A percentile compares a stretch with the other conserved stretches of the same genome.
These are phyloP conservation scores for Neuroterus valhalla DNA, from an alignment of 1,140 invertebrate species.

Conservation along the genomic window DNA sequence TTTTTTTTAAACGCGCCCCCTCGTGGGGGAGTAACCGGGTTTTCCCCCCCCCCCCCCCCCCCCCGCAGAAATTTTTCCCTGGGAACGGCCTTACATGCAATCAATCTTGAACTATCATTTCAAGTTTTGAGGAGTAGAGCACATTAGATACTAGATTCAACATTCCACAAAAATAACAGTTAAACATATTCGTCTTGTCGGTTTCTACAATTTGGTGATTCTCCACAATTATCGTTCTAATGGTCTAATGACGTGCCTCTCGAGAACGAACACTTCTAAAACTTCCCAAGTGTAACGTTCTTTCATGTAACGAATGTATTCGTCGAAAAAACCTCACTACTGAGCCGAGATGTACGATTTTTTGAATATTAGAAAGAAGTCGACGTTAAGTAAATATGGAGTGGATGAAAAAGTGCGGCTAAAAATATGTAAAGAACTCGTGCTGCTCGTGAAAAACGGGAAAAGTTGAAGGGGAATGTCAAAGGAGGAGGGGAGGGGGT, in stretches of 20 bases:
- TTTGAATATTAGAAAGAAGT: not conserved
- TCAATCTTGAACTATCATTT: too few relatives aligned
- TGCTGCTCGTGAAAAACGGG: not conserved
- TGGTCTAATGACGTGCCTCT: not conserved
- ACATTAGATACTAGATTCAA: too few relatives aligned
- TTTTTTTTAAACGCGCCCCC: too few relatives aligned
- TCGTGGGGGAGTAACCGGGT: too few relatives aligned
- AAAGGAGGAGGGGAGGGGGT: not conserved
- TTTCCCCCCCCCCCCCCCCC: too few relatives aligned
- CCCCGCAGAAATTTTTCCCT: too few relatives aligned
- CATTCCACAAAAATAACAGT: too few relatives aligned
- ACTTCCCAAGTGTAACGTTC: not conserved
- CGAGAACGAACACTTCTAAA: not conserved
- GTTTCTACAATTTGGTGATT: not conserved
- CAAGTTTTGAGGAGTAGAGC: too few relatives aligned
- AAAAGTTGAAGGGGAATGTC: too few relatives aligned
- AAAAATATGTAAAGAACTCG: constrained; percentile 36
- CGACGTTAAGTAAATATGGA: not conserved
- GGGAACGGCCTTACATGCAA: too few relatives aligned
- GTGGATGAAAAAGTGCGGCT: constrained; percentile 30
- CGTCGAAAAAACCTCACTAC: constrained; percentile 35
- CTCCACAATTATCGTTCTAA: not conserved
- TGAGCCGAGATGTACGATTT: constrained; percentile 29
- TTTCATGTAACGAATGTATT: not conserved
- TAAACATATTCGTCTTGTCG: too few relatives aligned